Conservation (phyloP, 2,113 vertebrate species). For the Haliaeetus leucogaster region DNA sequence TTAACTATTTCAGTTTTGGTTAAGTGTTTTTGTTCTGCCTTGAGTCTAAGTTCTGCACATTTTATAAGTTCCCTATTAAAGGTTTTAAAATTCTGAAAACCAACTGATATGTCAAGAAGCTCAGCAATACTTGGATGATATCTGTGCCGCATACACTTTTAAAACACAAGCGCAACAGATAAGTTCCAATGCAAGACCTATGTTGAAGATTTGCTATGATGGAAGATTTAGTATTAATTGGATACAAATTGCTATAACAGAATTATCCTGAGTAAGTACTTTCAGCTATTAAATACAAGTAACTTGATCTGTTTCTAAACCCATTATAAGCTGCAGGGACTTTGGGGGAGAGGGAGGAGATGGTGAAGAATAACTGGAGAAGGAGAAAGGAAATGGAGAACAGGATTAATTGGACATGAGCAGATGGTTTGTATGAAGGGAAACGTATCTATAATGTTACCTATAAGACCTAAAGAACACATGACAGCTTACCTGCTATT, state of each 20-base stretch:
- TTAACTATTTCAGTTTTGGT: not conserved
- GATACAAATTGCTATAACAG: not conserved
- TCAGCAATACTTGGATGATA: not conserved
- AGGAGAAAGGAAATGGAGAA: not conserved
- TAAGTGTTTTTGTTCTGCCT: not conserved
- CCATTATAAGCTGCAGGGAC: not conserved
- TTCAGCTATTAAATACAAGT: not conserved
- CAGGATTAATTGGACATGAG: not conserved
- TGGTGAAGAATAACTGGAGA: not conserved
- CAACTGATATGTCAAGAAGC: not conserved
- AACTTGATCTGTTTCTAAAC: constrained; percentile 17
- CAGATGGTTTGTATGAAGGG: not conserved
- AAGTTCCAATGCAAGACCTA: not conserved
- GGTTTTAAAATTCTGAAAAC: not conserved
- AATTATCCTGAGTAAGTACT: constrained; percentile 4
- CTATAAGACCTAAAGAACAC: not conserved
- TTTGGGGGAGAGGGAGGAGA: not conserved
- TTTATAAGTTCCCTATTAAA: not conserved
- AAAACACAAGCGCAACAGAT: not conserved
- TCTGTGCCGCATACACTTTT: not conserved
- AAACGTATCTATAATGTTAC: not conserved
- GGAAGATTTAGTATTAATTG: constrained; percentile 4
- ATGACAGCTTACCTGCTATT: not conserved
- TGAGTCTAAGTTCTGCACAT: not conserved
- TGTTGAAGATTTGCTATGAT: not conserved